Conservation (phyloP, 64 coral and sea anemone species). For the Stichodactyla mertensii region DNA sequence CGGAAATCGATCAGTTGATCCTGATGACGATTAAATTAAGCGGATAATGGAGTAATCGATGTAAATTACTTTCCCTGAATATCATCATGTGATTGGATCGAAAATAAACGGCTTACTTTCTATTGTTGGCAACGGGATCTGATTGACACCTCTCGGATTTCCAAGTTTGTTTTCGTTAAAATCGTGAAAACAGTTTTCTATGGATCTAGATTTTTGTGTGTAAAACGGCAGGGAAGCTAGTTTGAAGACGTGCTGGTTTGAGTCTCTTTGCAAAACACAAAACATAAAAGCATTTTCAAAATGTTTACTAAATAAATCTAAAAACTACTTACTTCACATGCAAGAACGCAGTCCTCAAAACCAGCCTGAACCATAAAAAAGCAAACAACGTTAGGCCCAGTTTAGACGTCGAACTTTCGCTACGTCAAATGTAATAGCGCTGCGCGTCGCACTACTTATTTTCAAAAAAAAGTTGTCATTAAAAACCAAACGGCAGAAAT, state of each 20-base stretch:
- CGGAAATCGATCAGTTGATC: not conserved
- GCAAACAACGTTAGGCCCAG: not conserved
- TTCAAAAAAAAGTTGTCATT: too few species aligned
- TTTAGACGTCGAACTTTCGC: not conserved
- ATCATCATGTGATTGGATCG: not conserved
- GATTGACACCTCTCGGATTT: not conserved
- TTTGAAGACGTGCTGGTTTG: too few species aligned
- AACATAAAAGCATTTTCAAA: too few species aligned
- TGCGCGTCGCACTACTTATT: too few species aligned
- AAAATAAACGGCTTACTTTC: not conserved
- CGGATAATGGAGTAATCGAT: not conserved
- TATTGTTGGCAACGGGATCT: not conserved
- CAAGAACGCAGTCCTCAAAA: constrained; percentile 37
- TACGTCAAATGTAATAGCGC: too few species aligned
- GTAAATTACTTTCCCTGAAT: not conserved
- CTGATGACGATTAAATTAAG: not conserved
- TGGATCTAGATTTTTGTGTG: not conserved
- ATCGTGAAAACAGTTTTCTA: not conserved
- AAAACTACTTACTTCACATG: constrained; percentile 32
- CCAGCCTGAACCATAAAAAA: constrained; percentile 22
- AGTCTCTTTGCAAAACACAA: too few species aligned
- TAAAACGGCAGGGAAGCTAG: not conserved
- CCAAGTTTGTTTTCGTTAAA: not conserved
- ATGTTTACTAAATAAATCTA: too few species aligned
- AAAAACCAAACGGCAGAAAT: too few species aligned